Conservation (phyloP, 2,113 vertebrate species). For the Danionella cerebrum region DNA sequence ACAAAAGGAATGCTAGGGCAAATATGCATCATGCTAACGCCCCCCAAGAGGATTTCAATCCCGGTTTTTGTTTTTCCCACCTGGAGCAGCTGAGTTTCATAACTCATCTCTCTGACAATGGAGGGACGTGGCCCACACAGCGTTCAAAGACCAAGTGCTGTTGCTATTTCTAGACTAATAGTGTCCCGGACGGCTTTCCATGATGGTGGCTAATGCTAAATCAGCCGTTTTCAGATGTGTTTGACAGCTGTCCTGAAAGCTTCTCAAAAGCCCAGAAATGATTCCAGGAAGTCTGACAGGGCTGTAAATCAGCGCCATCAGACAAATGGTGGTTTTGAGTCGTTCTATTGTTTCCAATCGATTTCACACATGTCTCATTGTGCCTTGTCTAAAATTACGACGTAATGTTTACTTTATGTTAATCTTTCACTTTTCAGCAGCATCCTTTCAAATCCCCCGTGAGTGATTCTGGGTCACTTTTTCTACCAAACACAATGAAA, state of each 20-base stretch:
- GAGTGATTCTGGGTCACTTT: no score
- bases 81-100: slow-evolving; percentile 16
- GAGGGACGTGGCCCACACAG: not conserved
- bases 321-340: not conserved
- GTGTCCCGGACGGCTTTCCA: not conserved
- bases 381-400: not conserved
- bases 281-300: slow-evolving; percentile 2
- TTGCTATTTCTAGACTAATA: slow-evolving; percentile 5
- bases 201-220: not conserved
- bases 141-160: slow-evolving; percentile 4
- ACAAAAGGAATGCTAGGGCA: not conserved
- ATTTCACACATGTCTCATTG: not conserved
- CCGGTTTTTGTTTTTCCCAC: slow-evolving; percentile 5
- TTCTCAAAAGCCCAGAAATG: not conserved
- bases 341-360: slow-evolving; percentile 8
- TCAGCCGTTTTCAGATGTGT: not conserved
- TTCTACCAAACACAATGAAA: no score
- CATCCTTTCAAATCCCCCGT: no score
- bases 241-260: slow-evolving; percentile 8
- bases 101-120: slow-evolving; percentile 5
- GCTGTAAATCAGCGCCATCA: not conserved
- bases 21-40: not conserved
- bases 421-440: not conserved
- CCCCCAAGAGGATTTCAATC: slow-evolving; percentile 1
- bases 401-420: not conserved